phyloP scores from a whole-genome alignment of 2,113 vertebrate species.

The Paramisgurnus dabryanus region DNA sequence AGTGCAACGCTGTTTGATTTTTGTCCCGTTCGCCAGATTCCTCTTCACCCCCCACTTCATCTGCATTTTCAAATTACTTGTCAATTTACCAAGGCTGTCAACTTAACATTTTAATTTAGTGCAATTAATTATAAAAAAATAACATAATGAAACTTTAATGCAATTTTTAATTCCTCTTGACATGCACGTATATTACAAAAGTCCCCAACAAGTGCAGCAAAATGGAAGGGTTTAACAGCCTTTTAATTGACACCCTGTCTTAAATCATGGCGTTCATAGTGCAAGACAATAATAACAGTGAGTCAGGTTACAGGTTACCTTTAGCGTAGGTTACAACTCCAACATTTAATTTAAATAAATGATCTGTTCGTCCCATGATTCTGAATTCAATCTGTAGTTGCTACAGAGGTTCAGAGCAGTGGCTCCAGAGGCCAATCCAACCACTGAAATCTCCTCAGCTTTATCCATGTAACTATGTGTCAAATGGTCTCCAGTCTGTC shows the following conservation, averaged over 20 bases:
- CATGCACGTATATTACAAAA: too few relatives aligned
- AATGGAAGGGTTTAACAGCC: too few relatives aligned
- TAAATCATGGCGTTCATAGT: too few relatives aligned
- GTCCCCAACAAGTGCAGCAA: too few relatives aligned
- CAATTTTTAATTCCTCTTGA: too few relatives aligned
- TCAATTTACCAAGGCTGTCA: neutral
- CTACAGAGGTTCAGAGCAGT: neutral
- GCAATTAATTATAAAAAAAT: too few relatives aligned
- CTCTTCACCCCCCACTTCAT: neutral
- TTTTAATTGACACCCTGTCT: too few relatives aligned
- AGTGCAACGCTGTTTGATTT: neutral
- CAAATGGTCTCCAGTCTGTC: conserved; percentile 38
- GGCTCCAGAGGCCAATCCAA: conserved; percentile 3
- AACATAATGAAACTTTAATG: too few relatives aligned
- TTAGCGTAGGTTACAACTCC: neutral
- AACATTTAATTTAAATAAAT: neutral
- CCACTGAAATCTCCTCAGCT: conserved; percentile 3
- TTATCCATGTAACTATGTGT: conserved; percentile 36
- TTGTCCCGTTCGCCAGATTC: neutral
- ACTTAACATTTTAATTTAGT: too few relatives aligned
- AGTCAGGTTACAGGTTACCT: neutral
- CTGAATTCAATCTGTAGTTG: neutral
- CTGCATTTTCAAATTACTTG: conserved; percentile 3
- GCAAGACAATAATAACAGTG: too few relatives aligned
- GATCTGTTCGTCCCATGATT: neutral